Evolutionary conservation across 2,113 vertebrate genomes (phyloP).

Genomic region (Sebastes schlegelii): DNA sequence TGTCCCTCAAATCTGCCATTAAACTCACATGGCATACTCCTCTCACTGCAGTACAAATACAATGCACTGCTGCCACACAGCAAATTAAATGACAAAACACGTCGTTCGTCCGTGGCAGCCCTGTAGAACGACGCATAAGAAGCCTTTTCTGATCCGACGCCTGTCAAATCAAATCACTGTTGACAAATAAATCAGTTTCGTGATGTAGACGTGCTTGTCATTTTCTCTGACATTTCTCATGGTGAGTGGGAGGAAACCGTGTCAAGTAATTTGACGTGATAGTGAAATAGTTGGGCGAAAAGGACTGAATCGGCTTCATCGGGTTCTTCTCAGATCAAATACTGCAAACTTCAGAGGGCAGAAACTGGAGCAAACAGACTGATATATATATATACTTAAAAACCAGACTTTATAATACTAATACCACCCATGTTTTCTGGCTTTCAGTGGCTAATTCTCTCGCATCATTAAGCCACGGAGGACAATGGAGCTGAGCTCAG

Average conservation of each 20-base stretch:
- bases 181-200: too few relatives aligned
- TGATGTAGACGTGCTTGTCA: too few relatives aligned
- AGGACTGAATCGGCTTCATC: background rate
- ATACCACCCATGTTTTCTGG: background rate
- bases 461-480: too few relatives aligned
- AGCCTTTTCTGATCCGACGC: too few relatives aligned
- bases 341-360: background rate
- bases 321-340: background rate
- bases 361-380: background rate
- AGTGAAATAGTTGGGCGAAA: background rate
- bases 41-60: too few relatives aligned
- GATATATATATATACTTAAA: background rate
- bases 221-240: background rate
- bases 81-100: too few relatives aligned
- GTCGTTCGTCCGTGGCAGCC: too few relatives aligned
- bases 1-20: too few relatives aligned
- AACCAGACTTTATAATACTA: background rate
- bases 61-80: too few relatives aligned
- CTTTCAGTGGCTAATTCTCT: background rate
- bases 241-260: background rate
- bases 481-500: conserved; percentile 1
- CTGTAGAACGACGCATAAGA: too few relatives aligned
- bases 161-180: too few relatives aligned
- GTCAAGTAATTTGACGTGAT: background rate
- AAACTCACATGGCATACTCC: too few relatives aligned